Evolutionary conservation across 2,888 invertebrate species (phyloP).

Genomic region (Pristionchus japonicus): DNA sequence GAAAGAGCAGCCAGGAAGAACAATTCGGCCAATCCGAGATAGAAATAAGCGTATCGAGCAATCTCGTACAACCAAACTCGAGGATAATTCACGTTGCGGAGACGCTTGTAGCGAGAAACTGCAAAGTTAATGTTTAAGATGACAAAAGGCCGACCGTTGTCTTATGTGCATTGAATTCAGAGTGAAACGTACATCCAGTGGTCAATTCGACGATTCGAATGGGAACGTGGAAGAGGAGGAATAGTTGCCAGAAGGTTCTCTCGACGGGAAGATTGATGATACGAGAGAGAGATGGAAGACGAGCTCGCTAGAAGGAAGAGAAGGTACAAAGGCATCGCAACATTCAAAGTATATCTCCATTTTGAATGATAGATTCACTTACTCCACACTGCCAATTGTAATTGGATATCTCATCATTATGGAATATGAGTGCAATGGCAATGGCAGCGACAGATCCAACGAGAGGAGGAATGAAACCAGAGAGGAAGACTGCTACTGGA

Average conservation of each 20-base stretch:
- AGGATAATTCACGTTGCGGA: constrained; percentile 68
- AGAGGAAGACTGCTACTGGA: constrained; percentile 67
- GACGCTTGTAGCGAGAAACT: constrained; percentile 71
- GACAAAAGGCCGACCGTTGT: no score
- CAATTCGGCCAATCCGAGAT: constrained; percentile 59
- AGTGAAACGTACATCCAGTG: constrained; percentile 67
- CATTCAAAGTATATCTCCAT: background rate
- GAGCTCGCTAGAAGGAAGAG: constrained; percentile 61
- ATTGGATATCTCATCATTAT: constrained; percentile 73
- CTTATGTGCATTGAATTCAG: background rate
- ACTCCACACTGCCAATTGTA: constrained; percentile 75
- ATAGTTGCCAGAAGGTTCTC: constrained; percentile 73
- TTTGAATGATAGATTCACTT: constrained; percentile 45
- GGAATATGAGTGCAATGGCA: constrained; percentile 70
- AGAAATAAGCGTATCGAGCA: constrained; percentile 56
- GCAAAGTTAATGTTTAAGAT: constrained; percentile 43
- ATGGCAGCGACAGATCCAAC: constrained; percentile 72
- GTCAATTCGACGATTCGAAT: constrained; percentile 70
- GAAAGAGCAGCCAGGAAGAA: constrained; percentile 69
- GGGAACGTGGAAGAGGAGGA: constrained; percentile 73
- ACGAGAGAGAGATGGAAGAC: constrained; percentile 72
- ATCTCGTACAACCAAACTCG: constrained; percentile 68
- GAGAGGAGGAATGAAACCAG: constrained; percentile 73
- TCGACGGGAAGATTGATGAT: constrained; percentile 74
- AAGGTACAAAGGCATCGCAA: background rate